Conservation (phyloP, 2,888 invertebrate species). For the Galerucella nymphaeae region DNA sequence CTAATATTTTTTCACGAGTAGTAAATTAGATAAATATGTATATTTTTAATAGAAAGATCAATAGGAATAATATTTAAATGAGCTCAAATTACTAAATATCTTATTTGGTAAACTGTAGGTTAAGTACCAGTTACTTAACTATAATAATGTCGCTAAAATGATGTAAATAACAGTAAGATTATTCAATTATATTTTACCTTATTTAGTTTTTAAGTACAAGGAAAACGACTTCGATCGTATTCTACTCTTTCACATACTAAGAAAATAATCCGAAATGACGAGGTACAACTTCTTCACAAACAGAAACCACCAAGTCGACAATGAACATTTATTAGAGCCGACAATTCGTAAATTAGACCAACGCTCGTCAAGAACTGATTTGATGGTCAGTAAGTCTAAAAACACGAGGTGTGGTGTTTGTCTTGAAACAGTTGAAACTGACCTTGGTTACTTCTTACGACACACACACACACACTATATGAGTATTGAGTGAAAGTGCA, state of each 20-base stretch:
- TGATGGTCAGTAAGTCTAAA: constrained; percentile 17
- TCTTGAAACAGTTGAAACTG: constrained; percentile 33
- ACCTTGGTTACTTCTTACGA: constrained; percentile 33
- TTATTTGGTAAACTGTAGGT: too few relatives aligned
- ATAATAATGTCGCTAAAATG: not conserved
- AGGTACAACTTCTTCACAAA: not conserved
- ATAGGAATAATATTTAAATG: too few relatives aligned
- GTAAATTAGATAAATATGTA: too few relatives aligned
- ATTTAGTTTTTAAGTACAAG: constrained; percentile 26
- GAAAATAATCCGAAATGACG: not conserved
- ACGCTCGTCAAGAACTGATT: constrained; percentile 23
- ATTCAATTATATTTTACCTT: constrained; percentile 20
- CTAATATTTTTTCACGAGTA: too few relatives aligned
- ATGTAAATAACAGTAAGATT: constrained; percentile 1
- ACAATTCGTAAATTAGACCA: constrained; percentile 21
- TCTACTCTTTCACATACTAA: constrained; percentile 2
- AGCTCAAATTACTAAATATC: too few relatives aligned
- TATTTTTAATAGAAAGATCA: too few relatives aligned
- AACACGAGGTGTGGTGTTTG: constrained; percentile 28
- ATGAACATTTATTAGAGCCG: constrained; percentile 2
- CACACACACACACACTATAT: constrained; percentile 7
- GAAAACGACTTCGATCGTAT: not conserved
- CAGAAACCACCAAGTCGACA: constrained; percentile 15
- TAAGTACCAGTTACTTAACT: not conserved
- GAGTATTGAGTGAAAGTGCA: constrained; percentile 28